These are phyloP conservation scores for Resseliella maxima DNA, from an alignment of 2,888 invertebrate species.

Conservation along the genomic window DNA sequence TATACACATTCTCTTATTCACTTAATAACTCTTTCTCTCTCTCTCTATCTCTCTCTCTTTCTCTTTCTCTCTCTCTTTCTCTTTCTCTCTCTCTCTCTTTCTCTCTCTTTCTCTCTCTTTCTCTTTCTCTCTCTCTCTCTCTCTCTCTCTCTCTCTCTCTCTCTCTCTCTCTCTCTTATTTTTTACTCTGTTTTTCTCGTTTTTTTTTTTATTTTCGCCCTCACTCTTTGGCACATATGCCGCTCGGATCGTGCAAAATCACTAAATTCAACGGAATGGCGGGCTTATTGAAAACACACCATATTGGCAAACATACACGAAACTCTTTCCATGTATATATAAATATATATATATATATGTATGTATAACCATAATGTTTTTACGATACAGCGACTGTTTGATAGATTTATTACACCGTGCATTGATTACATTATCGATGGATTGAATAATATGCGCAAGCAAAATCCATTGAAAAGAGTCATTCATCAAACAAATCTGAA, in stretches of 20 bases:
- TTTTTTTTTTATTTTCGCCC: too few species aligned
- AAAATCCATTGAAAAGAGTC: conserved; percentile 81
- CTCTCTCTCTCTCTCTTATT: too few species aligned
- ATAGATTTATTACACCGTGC: conserved; percentile 79
- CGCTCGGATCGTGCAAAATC: not conserved
- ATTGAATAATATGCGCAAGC: conserved; percentile 77
- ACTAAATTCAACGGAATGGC: not conserved
- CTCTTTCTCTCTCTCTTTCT: too few species aligned
- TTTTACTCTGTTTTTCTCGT: too few species aligned
- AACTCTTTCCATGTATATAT: too few species aligned
- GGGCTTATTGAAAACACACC: not conserved
- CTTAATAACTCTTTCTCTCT: not conserved
- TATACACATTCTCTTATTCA: not conserved
- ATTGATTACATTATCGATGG: conserved; percentile 81
- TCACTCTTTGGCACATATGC: too few species aligned
- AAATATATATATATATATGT: too few species aligned
- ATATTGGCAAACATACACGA: not conserved
- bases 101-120: too few species aligned
- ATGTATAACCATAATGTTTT: not conserved
- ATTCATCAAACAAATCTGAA: conserved; percentile 88
- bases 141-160: too few species aligned
- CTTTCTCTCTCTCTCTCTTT: too few species aligned
- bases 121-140: too few species aligned
- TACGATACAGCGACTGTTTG: conserved; percentile 71
- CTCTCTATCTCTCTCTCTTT: too few species aligned